Conservation (phyloP, 2,888 invertebrate genomes). For the Andrena hattorfiana region DNA sequence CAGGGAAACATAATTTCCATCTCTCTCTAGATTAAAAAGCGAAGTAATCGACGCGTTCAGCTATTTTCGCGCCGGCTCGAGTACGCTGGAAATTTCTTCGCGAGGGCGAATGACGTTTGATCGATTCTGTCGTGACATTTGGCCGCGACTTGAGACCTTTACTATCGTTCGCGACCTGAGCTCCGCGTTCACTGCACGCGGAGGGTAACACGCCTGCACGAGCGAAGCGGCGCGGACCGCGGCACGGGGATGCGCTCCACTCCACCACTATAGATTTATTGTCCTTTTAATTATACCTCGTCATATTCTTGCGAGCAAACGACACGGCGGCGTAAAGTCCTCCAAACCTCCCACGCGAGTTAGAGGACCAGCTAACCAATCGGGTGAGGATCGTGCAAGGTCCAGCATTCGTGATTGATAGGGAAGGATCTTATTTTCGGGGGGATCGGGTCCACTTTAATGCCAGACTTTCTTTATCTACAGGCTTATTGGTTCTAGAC, state of each 20-base stretch:
- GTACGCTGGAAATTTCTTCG: slow-evolving; percentile 15
- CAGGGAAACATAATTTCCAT: background rate
- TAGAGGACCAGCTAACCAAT: background rate
- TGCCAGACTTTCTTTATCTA: slow-evolving; percentile 53
- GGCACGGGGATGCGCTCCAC: slow-evolving; percentile 36
- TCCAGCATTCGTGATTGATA: background rate
- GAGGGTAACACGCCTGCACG: slow-evolving; percentile 34
- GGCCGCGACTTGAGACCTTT: slow-evolving; percentile 58
- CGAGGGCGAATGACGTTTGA: slow-evolving; percentile 46
- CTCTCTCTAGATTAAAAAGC: background rate
- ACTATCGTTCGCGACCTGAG: slow-evolving; percentile 47
- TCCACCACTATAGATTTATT: slow-evolving; percentile 49
- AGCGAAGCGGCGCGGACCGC: slow-evolving; percentile 18
- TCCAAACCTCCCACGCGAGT: background rate
- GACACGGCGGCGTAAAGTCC: background rate
- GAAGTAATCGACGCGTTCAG: background rate
- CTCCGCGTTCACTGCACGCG: slow-evolving; percentile 15
- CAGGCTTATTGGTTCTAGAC: slow-evolving; percentile 33
- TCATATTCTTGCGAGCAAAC: slow-evolving; percentile 16
- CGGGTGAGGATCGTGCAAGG: background rate
- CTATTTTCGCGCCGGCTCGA: background rate
- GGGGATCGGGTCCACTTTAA: slow-evolving; percentile 2
- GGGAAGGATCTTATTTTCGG: background rate
- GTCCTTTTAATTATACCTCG: slow-evolving; percentile 55
- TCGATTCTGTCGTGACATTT: slow-evolving; percentile 65